phyloP scores from a whole-genome alignment of 2,113 vertebrate genomes.

The Choloepus hoffmanni region DNA sequence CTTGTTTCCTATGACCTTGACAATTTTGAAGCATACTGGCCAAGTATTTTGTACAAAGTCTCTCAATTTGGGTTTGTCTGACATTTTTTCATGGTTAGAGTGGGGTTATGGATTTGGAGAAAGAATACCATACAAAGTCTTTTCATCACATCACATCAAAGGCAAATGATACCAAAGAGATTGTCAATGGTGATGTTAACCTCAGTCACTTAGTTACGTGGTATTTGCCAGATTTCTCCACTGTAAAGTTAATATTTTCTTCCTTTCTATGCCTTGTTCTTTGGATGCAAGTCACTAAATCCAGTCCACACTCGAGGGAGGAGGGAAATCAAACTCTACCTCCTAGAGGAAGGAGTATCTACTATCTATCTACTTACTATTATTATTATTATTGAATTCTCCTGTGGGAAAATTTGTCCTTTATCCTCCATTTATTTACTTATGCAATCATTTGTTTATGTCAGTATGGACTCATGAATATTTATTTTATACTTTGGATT shows the following conservation, averaged over 20 bases:
- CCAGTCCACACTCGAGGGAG: background rate
- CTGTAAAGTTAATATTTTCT: background rate
- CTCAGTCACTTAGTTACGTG: background rate
- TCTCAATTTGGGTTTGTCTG: background rate
- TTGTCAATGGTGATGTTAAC: background rate
- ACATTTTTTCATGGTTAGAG: background rate
- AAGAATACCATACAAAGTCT: background rate
- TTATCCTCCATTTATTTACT: background rate
- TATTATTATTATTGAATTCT: background rate
- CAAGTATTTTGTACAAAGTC: background rate
- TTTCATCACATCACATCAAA: background rate
- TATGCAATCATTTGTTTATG: background rate
- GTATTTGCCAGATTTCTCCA: background rate
- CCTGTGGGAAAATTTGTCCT: background rate
- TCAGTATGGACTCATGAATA: background rate
- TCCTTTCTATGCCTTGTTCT: background rate
- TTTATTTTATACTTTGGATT: background rate
- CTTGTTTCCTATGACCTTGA: background rate
- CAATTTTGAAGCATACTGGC: background rate
- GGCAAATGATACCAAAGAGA: background rate
- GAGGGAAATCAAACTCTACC: background rate
- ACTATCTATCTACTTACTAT: background rate
- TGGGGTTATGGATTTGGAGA: background rate
- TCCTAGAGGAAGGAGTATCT: background rate
- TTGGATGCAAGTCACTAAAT: background rate